Evolutionary conservation across 2,797 vertebrate species (phyloP), one percentile per base, ranked within the genome.

Genomic region (Hapalemur alaotrensis): DNA sequence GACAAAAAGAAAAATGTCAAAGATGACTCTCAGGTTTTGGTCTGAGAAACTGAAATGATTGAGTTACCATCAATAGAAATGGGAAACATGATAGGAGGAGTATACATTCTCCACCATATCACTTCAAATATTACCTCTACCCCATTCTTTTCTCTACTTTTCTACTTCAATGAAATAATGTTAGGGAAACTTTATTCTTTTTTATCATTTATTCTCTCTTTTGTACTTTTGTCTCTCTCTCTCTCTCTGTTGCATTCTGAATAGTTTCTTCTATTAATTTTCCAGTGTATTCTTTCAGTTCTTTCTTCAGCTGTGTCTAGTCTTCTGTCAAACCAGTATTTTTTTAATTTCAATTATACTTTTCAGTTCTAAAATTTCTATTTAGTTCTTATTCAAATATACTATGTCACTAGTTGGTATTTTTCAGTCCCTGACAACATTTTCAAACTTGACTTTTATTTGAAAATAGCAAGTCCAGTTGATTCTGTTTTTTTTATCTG

Each of bases 201-300:
- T n/a, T 67, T 63, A 50, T 63, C 25, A 61, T 48, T 92, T 90
- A 70, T 65, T 54, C 15, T 88, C 54, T 81, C 6, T 76, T 73
- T 48, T 73, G 41, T 75, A 85, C 18, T 84, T 61, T 83, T 76
- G 14, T 72, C 70, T 81, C 65, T 59, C 23, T 87, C 10, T 83
- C 10, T 83, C n/a, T 82, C 76, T 76, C 5, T 78, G 50, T 70
- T 61, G 1, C 28, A 92, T 75, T 89, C 41, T 89, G 32, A 78
- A 69, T 82, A 89, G 43, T 32, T 92, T 95, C n/a, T 87, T 80
- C 52, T 63, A 82, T 8, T 96, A 14, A 78, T 69, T 96, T 96
- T 80, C 69, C 10, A 94, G 32, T 84, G 70, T 78, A 80, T 59
- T 79, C n/a, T n/a, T n/a, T n/a, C n/a, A n/a, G 43, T 81, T 95